phyloP scores from a whole-genome alignment of 2,888 invertebrate species.

The Craniophora ligustri region DNA sequence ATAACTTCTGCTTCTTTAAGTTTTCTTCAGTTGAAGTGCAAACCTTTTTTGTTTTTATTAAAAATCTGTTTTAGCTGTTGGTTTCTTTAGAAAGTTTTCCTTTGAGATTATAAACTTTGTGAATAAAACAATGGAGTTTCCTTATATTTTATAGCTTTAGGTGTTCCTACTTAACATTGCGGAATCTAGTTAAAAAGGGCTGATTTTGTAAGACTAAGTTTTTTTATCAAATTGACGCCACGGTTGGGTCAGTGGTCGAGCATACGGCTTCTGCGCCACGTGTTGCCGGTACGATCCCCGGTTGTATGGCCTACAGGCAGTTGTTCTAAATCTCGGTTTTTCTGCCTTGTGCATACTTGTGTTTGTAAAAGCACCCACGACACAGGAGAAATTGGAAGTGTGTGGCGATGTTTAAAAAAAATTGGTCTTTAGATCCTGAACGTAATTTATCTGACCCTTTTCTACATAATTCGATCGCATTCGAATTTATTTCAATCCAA shows the following conservation, averaged over 20 bases:
- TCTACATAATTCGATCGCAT: background rate
- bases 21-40: too few species aligned
- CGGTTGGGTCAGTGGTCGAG: too few species aligned
- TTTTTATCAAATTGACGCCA: too few species aligned
- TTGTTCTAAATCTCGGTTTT: too few species aligned
- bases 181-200: background rate
- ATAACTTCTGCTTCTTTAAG: too few species aligned
- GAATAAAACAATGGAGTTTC: background rate
- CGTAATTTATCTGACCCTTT: background rate
- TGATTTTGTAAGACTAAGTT: background rate
- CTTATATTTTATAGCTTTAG: background rate
- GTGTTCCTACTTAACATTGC: background rate
- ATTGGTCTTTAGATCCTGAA: background rate
- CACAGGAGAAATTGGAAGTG: too few species aligned
- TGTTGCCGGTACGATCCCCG: too few species aligned
- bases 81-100: background rate
- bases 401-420: too few species aligned
- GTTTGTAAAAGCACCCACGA: too few species aligned
- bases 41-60: background rate
- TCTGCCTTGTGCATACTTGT: too few species aligned
- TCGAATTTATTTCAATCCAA: constrained; percentile 14
- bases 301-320: too few species aligned
- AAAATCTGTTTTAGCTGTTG: background rate
- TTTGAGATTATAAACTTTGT: background rate
- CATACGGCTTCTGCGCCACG: too few species aligned